Base-by-base conservation (phyloP, 2,888 invertebrate genomes). In the Toxonevra muliebris region DNA sequence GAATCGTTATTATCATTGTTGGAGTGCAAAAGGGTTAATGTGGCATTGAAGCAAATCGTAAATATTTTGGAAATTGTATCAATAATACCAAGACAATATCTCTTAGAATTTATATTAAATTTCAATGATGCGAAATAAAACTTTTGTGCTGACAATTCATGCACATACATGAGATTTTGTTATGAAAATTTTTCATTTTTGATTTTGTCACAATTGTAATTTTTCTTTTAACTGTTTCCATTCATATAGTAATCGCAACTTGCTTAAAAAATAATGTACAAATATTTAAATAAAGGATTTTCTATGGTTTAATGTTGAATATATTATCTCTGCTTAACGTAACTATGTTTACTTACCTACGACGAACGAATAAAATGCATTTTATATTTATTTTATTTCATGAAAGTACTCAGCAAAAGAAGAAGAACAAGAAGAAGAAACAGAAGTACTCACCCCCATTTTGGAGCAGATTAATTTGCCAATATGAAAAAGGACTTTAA, bases 371-470 rank as follows among this genome's bases (percentile, higher is more conserved):
- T 7, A 30, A 7, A 30, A 30, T 30, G 30, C 30, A 30, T 30
- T 30, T 30, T 30, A 30, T 30, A 30, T 30, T 30, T 30, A 30
- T 30, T 30, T 30, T 30, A 30, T 30, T 30, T 30, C 30, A 30
- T 30, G 7, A 30, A 30, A 30, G 30, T 30, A 30, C 30, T 30
- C 30, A 30, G 30, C 3, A 30, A 30, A 30, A 30, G 7, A 52
- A 50, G n/a, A 61, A 20, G 19, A 52, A 19, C 0, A 52, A 17
- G n/a, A 52, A 52, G 45, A 10, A 20, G 15, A 58, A 54, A 9
- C 61, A 30, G 45, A 53, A 43, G 40, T 48, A 60, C 30, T 43
- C n/a, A n/a, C 41, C 45, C 48, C 48, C 48, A 48, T n/a, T 48
- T 48, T 48, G n/a, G 15, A 48, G 15, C 48, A 48, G 48, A n/a